Percentiles rank a stretch among this genome's conserved stretches.
These are phyloP conservation scores for Platalea minor DNA, from an alignment of 2,797 vertebrate genomes.

Conservation along the genomic window DNA sequence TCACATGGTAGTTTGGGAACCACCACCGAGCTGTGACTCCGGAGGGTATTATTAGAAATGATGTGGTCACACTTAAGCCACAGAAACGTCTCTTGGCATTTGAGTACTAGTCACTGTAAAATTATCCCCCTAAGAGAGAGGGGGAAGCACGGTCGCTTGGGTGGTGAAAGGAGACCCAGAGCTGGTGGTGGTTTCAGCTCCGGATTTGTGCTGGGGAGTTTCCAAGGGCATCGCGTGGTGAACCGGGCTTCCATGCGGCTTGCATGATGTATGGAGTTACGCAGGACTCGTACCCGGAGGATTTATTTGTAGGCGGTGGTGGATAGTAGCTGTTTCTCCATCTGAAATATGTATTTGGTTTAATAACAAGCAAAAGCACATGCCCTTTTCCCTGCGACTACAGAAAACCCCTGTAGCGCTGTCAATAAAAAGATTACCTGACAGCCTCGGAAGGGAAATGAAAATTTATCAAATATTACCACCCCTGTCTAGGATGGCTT, in stretches of 20 bases:
- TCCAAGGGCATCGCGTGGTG: neutral
- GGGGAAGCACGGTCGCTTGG: neutral
- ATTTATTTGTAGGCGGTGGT: neutral
- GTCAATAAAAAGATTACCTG: slow-evolving; percentile 83
- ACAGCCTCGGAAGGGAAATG: slow-evolving; percentile 65
- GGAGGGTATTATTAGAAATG: neutral
- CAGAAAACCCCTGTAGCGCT: slow-evolving; percentile 21
- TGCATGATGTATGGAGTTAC: neutral
- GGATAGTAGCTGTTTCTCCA: neutral
- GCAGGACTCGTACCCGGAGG: rapidly evolving
- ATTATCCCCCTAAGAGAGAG: neutral
- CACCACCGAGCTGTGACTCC: neutral
- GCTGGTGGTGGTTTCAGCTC: neutral
- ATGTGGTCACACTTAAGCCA: neutral
- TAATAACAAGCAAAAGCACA: neutral
- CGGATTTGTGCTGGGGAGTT: neutral
- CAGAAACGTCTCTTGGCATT: neutral
- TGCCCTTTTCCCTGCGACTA: slow-evolving; percentile 5
- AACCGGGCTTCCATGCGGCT: rapidly evolving
- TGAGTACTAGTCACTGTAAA: neutral
- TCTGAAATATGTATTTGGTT: neutral
- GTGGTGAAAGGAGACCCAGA: neutral
- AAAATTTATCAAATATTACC: slow-evolving; percentile 63
- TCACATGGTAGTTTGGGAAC: slow-evolving; percentile 10
- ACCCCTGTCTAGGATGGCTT: slow-evolving; percentile 67